A percentile compares a stretch with the other conserved stretches of the same genome.
Conservation (phyloP, 64 coral and sea anemone species). For the Pocillopora damicornis region DNA sequence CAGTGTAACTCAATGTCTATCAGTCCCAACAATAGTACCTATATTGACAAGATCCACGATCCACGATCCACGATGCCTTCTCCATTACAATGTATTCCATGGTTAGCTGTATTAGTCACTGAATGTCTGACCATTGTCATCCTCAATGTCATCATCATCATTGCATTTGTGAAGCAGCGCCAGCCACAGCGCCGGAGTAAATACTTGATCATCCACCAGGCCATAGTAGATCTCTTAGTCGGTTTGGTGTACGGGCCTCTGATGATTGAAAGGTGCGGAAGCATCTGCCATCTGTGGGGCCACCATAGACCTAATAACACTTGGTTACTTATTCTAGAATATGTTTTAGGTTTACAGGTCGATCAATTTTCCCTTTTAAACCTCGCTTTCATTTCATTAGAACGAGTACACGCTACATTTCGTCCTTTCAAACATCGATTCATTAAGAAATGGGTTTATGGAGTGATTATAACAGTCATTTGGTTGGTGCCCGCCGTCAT, state of each 20-base stretch:
- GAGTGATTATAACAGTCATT: too few species aligned
- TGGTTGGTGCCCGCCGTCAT: too few species aligned
- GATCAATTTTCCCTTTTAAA: not conserved
- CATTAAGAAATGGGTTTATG: not conserved
- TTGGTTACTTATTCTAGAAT: too few species aligned
- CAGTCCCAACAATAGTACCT: too few species aligned
- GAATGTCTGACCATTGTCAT: not conserved
- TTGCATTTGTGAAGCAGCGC: not conserved
- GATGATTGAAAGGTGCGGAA: not conserved
- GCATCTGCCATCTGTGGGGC: not conserved
- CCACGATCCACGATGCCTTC: too few species aligned
- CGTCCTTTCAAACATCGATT: not conserved
- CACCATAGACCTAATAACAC: not conserved
- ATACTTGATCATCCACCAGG: constrained; percentile 1
- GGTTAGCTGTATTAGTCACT: too few species aligned
- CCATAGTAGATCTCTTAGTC: not conserved
- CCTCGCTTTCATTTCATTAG: not conserved
- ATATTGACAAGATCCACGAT: too few species aligned
- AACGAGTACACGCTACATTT: not conserved
- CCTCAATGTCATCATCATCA: not conserved
- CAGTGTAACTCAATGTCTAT: too few species aligned
- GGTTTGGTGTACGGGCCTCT: not conserved
- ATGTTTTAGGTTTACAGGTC: too few species aligned
- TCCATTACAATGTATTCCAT: too few species aligned
- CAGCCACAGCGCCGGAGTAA: not conserved